A percentile compares a stretch with the other conserved stretches of the same genome.
Evolutionary conservation across 2,797 vertebrate species (phyloP).

Genomic region (Sebastes cheni): DNA sequence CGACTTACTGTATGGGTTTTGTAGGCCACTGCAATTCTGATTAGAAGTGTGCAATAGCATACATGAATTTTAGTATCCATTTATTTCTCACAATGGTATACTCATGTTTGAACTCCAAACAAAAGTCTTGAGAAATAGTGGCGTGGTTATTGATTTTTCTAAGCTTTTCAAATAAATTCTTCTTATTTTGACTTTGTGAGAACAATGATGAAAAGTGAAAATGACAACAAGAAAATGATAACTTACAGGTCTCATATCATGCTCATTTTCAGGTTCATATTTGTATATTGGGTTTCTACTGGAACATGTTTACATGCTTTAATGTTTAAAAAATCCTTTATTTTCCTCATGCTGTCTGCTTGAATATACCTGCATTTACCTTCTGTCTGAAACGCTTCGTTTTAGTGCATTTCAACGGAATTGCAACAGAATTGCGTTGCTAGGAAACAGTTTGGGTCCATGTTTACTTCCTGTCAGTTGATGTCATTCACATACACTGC

Average conservation of each 20-base stretch:
- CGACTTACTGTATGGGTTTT: not conserved
- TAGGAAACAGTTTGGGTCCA: no score
- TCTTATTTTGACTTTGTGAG: not conserved
- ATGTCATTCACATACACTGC: no score
- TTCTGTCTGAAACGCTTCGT: no score
- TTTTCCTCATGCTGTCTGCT: no score
- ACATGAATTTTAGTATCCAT: not conserved
- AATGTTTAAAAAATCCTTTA: no score
- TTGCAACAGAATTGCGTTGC: no score
- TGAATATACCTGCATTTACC: no score
- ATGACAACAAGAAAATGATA: not conserved
- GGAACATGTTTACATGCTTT: no score
- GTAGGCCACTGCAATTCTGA: not conserved
- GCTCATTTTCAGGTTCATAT: no score
- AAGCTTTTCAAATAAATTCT: not conserved
- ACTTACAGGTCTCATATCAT: not conserved
- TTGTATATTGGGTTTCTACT: no score
- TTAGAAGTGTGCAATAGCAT: not conserved
- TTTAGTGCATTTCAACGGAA: no score
- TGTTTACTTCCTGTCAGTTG: no score
- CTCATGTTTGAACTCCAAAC: not conserved
- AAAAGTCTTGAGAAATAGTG: not conserved
- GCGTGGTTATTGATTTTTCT: not conserved
- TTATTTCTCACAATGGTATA: not conserved
- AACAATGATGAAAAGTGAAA: not conserved